A percentile compares a stretch with the other conserved stretches of the same genome.
Evolutionary conservation across 2,888 invertebrate genomes (phyloP).

Genomic region (Caenorhabditis virilis): DNA sequence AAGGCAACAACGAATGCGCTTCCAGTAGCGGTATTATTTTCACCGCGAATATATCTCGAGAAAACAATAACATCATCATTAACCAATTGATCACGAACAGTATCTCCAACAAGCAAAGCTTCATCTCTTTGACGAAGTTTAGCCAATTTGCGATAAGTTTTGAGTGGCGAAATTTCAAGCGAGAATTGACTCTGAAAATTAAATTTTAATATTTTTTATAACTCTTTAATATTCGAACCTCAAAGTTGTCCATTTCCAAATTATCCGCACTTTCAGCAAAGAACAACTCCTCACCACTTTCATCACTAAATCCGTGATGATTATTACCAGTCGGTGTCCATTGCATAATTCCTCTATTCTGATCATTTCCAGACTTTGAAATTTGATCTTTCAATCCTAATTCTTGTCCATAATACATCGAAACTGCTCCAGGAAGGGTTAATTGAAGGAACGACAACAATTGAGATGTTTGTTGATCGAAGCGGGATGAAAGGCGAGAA

Average conservation of each 20-base stretch:
- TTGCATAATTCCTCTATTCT: constrained; percentile 46
- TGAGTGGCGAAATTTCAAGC: constrained; percentile 42
- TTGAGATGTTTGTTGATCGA: constrained; percentile 45
- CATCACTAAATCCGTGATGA: constrained; percentile 48
- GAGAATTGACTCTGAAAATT: constrained; percentile 44
- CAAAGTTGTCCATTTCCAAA: constrained; percentile 43
- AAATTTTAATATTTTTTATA: not conserved
- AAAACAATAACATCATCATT: constrained; percentile 46
- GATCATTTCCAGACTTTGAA: constrained; percentile 6
- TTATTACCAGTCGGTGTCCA: constrained; percentile 38
- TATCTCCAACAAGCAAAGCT: constrained; percentile 48
- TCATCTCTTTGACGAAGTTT: constrained; percentile 57
- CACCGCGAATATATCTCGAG: constrained; percentile 34
- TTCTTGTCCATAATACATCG: constrained; percentile 56
- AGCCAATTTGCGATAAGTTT: constrained; percentile 54
- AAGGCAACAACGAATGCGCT: constrained; percentile 34
- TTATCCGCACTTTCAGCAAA: constrained; percentile 42
- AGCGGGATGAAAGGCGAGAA: constrained; percentile 44
- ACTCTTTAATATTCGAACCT: constrained; percentile 19
- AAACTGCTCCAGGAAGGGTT: constrained; percentile 55
- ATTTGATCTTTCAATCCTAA: constrained; percentile 30
- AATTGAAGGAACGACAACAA: constrained; percentile 53
- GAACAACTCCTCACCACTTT: constrained; percentile 30
- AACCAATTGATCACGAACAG: constrained; percentile 33
- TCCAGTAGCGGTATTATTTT: constrained; percentile 40